phyloP scores from a whole-genome alignment of 2,113 vertebrate species.

The Phocoena sinus region DNA sequence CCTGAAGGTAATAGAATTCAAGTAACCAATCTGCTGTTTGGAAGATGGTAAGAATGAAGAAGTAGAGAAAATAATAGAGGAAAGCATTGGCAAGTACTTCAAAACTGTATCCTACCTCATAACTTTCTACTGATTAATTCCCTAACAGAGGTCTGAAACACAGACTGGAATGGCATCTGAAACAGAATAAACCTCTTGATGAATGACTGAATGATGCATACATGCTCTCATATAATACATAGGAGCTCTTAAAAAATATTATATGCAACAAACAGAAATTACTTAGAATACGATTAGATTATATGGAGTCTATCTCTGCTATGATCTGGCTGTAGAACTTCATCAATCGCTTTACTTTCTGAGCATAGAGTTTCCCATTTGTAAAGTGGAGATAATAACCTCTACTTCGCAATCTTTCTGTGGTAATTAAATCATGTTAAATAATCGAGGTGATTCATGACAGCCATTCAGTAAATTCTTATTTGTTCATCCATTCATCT shows the following conservation, averaged over 20 bases:
- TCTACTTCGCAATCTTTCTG: neutral
- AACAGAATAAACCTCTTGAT: neutral
- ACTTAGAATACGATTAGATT: neutral
- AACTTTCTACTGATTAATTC: neutral
- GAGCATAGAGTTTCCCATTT: neutral
- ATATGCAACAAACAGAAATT: neutral
- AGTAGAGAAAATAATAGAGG: neutral
- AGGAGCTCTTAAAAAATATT: neutral
- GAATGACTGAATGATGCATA: neutral
- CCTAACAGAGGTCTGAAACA: neutral
- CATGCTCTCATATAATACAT: neutral
- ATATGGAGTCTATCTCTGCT: neutral
- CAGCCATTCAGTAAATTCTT: neutral
- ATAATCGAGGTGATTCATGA: neutral
- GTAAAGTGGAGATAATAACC: neutral
- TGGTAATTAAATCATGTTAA: neutral
- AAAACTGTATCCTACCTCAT: neutral
- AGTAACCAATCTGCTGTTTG: neutral
- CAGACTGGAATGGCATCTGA: neutral
- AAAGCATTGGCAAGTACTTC: neutral
- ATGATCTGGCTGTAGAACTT: neutral
- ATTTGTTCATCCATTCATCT: neutral
- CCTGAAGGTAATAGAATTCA: neutral
- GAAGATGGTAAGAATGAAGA: neutral
- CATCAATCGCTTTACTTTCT: neutral